Evolutionary conservation across 2,888 invertebrate genomes (phyloP).

Genomic region (Anthophora plumipes): DNA sequence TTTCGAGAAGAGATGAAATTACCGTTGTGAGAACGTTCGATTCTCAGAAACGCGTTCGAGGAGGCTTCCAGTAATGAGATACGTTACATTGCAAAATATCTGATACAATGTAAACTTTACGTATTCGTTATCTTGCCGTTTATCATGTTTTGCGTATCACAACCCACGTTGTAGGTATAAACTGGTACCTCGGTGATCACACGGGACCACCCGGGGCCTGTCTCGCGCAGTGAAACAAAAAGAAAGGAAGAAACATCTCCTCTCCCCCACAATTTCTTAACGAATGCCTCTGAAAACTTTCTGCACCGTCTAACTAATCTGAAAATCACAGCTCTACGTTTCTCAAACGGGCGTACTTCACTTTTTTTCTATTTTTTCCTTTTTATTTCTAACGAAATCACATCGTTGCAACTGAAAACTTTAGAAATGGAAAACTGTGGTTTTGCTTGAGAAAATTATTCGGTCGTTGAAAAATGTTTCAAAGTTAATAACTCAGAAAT

Average conservation of each 20-base stretch:
- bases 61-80: slow-evolving; percentile 41
- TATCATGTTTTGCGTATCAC: slow-evolving; percentile 62
- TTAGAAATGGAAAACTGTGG: too few species aligned
- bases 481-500: too few species aligned
- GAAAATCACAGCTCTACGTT: background rate
- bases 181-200: slow-evolving; percentile 60
- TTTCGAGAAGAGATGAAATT: background rate
- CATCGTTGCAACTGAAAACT: too few species aligned
- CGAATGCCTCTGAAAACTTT: slow-evolving; percentile 43
- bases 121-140: slow-evolving; percentile 58
- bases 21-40: background rate
- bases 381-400: background rate
- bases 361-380: too few species aligned
- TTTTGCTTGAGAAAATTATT: too few species aligned
- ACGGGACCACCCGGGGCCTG: slow-evolving; percentile 56
- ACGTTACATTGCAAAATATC: slow-evolving; percentile 49
- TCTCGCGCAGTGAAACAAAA: slow-evolving; percentile 46
- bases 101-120: slow-evolving; percentile 59
- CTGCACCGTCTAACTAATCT: slow-evolving; percentile 17
- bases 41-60: slow-evolving; percentile 32
- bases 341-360: background rate
- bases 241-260: slow-evolving; percentile 15
- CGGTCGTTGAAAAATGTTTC: too few species aligned
- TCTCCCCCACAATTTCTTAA: slow-evolving; percentile 50
- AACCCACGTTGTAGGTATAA: slow-evolving; percentile 56